phyloP scores from a whole-genome alignment of 2,797 vertebrate genomes.

The Spea hammondii region DNA sequence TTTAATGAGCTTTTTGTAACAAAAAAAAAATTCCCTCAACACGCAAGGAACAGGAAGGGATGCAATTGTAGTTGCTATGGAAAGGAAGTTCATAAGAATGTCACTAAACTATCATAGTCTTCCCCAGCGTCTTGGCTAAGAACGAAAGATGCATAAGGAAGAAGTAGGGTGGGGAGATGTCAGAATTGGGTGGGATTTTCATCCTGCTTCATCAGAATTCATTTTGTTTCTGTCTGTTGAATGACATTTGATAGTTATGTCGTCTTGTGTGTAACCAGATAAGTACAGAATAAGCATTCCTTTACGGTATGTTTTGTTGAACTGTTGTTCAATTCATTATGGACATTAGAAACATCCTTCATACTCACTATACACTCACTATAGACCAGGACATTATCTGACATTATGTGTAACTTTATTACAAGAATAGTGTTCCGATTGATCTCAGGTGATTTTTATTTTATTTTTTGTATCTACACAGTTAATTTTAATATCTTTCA shows the following conservation, averaged over 20 bases:
- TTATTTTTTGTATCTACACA: no score
- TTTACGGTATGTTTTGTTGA: no score
- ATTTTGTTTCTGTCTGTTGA: neutral
- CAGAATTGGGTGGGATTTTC: conserved; percentile 45
- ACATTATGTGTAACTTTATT: no score
- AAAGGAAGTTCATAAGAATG: conserved; percentile 47
- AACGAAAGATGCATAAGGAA: conserved; percentile 37
- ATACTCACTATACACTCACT: no score
- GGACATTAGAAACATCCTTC: no score
- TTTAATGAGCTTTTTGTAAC: conserved; percentile 29
- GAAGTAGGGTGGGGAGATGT: conserved; percentile 41
- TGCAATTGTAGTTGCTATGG: conserved; percentile 45
- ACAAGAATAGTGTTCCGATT: no score
- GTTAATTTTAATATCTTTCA: no score
- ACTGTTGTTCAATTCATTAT: no score
- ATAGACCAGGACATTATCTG: no score
- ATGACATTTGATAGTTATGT: neutral
- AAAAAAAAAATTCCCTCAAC: conserved; percentile 26
- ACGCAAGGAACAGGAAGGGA: conserved; percentile 46
- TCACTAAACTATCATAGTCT: conserved; percentile 41
- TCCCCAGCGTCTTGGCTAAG: conserved; percentile 25
- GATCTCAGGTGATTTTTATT: no score
- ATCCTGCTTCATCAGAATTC: conserved; percentile 28
- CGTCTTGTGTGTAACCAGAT: no score
- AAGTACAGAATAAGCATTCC: neutral